Evolutionary conservation across 1,140 invertebrate species (phyloP), one percentile per base, ranked within the genome.

Genomic region (Drosophila pectinifera): DNA sequence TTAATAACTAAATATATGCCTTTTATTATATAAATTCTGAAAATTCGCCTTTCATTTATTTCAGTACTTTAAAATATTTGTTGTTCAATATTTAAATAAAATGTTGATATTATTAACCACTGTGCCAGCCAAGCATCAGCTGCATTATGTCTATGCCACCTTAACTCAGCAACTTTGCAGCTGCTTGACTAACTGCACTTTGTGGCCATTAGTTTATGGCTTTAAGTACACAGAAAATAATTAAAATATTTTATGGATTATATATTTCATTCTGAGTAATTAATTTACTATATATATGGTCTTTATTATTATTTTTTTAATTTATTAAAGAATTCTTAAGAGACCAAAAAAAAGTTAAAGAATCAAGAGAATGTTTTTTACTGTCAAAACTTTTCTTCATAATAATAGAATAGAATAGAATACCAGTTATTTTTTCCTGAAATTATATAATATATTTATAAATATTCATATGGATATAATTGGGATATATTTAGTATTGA

Each of bases 81-180:
- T 5, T 14, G 2, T 8, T 20, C 16, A 5, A 14, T 7, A 1
- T 14, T 3, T 34, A 1, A 34, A 39, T 14, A 34, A 5, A 4
- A 2, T 13, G 1, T 20, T 1, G 13, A 2, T 5, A 31, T 45
- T 26, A 36, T 38, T 38, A 31, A 18, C 73, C 59, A 75, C 38
- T 51, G 73, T 75, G 28, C 26, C n/a, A 34, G 16, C 3, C 31
- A 18, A 31, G 31, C 55, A 34, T 51, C 48, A 72, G 51, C 59
- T 75, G 61, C 61, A 74, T 48, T 53, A 28, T 75, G 57, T 64
- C 46, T 39, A 24, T 68, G 54, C 34, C 38, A 56, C 51, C 54
- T 77, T 80, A 85, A 83, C 56, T 85, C 78, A 70, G 81, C 82
- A 81, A 78, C 55, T 86, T 85, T 85, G 81, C 78, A 74, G 82